phyloP scores from a whole-genome alignment of 92 coral and sea anemone genomes.

The Porites lobata region DNA sequence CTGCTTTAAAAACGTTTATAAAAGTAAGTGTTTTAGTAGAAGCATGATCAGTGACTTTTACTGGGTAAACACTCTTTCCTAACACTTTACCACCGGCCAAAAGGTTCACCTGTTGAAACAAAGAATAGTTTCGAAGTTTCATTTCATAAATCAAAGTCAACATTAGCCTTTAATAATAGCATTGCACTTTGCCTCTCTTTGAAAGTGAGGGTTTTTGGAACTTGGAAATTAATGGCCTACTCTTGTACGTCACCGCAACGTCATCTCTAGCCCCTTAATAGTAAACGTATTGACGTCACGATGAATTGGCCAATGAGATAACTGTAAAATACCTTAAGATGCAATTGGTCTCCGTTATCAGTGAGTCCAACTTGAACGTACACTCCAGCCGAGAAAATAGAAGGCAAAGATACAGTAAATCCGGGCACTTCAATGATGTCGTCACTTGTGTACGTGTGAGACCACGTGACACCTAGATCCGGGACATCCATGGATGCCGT shows the following conservation, averaged over 20 bases:
- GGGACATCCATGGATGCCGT: conserved; percentile 74
- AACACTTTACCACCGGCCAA: conserved; percentile 42
- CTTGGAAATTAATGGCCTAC: too few species aligned
- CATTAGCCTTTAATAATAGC: too few species aligned
- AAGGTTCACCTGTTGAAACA: conserved; percentile 46
- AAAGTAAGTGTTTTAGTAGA: not conserved
- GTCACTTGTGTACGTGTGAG: conserved; percentile 64
- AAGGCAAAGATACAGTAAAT: conserved; percentile 34
- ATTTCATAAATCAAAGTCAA: not conserved
- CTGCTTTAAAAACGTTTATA: too few species aligned
- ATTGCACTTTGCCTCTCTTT: too few species aligned
- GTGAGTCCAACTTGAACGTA: conserved; percentile 55
- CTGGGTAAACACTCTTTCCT: conserved; percentile 34
- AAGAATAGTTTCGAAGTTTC: not conserved
- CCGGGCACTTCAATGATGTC: conserved; percentile 74
- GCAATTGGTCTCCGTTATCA: conserved; percentile 23
- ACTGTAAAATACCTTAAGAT: conserved; percentile 41
- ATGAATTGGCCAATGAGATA: too few species aligned
- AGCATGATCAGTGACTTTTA: conserved; percentile 35
- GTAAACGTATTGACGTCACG: too few species aligned
- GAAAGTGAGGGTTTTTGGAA: too few species aligned
- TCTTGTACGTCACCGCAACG: too few species aligned
- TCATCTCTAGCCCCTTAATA: too few species aligned
- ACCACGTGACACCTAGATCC: conserved; percentile 69
- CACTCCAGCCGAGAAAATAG: conserved; percentile 50